Evolutionary conservation across 1,140 invertebrate genomes (phyloP).

Genomic region (Tetramorium simillimum): DNA sequence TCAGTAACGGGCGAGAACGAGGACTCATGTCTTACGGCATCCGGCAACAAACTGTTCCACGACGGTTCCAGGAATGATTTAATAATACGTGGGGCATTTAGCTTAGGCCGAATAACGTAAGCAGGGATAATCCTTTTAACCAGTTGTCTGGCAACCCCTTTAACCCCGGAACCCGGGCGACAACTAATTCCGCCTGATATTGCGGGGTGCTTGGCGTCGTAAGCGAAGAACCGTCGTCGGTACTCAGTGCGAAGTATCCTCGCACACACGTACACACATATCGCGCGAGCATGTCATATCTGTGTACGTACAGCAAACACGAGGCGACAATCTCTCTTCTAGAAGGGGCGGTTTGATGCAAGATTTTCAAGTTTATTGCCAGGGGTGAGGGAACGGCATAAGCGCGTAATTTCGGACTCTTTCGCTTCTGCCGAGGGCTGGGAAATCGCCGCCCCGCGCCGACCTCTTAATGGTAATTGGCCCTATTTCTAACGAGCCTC

Average conservation of each 20-base stretch:
- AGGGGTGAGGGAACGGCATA: constrained; percentile 53
- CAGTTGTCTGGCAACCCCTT: constrained; percentile 82
- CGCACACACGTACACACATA: background rate
- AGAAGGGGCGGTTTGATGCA: constrained; percentile 68
- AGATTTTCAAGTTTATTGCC: constrained; percentile 75
- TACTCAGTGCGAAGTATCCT: background rate
- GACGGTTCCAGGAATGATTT: constrained; percentile 79
- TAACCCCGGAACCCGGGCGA: constrained; percentile 78
- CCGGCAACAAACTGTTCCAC: constrained; percentile 42
- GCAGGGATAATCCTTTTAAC: constrained; percentile 83
- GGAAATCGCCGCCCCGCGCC: constrained; percentile 11
- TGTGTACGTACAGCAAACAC: background rate
- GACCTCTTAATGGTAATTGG: constrained; percentile 76
- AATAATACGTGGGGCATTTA: constrained; percentile 82
- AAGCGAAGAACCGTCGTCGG: constrained; percentile 35
- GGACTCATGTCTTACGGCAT: constrained; percentile 62
- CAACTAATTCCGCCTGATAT: constrained; percentile 82
- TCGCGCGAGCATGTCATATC: background rate
- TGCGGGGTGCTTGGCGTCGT: constrained; percentile 61
- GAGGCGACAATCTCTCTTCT: constrained; percentile 2
- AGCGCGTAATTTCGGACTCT: constrained; percentile 67
- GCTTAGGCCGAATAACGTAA: constrained; percentile 74
- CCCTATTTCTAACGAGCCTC: constrained; percentile 74
- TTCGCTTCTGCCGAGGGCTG: constrained; percentile 49
- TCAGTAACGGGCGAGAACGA: background rate